phyloP scores from a whole-genome alignment of 2,797 vertebrate species.

The Threskiornis aethiopicus region DNA sequence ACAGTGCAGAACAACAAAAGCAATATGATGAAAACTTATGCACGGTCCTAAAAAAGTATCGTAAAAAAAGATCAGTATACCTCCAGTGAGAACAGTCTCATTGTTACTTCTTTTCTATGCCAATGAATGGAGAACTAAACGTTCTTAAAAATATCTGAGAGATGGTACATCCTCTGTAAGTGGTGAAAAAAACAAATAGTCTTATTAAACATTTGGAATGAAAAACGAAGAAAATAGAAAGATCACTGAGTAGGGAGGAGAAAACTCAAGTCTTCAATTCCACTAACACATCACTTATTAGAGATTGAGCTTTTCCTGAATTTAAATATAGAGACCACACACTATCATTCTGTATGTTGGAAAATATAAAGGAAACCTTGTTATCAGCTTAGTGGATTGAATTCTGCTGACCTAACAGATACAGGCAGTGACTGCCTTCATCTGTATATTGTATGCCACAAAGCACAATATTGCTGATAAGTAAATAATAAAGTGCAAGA shows the following conservation, averaged over 20 bases:
- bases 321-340: background rate
- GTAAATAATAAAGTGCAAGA: background rate
- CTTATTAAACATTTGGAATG: background rate
- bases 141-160: background rate
- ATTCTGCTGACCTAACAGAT: background rate
- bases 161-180: accelerated
- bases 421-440: background rate
- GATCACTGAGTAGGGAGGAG: accelerated
- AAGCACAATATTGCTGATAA: background rate
- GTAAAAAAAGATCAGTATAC: background rate
- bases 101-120: background rate
- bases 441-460: background rate
- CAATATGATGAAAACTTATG: background rate
- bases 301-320: background rate
- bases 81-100: background rate
- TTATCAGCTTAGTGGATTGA: background rate
- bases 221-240: background rate
- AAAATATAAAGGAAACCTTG: background rate
- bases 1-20: background rate
- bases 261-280: background rate
- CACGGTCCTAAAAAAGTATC: background rate
- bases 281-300: background rate
- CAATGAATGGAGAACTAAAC: background rate
- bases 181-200: background rate
- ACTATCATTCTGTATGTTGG: too few relatives aligned